phyloP scores from a whole-genome alignment of 2,888 invertebrate genomes.

The Lithodes maja region DNA sequence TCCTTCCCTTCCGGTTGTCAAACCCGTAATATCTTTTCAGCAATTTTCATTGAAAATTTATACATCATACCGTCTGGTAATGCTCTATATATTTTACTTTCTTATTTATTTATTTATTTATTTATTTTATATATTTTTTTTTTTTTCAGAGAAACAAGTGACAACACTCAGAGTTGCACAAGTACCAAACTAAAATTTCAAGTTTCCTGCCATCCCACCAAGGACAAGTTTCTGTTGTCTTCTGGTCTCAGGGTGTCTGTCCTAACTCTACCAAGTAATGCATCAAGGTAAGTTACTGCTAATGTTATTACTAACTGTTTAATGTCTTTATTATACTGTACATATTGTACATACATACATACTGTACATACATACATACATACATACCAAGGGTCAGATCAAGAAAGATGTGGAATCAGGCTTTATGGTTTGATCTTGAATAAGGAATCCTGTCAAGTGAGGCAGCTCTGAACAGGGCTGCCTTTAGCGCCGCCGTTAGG shows the following conservation, averaged over 20 bases:
- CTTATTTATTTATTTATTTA: too few relatives aligned
- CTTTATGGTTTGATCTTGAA: too few relatives aligned
- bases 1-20: too few relatives aligned
- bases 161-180: background rate
- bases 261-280: conserved; percentile 43
- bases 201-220: conserved; percentile 37
- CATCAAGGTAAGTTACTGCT: conserved; percentile 20
- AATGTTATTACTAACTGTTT: too few relatives aligned
- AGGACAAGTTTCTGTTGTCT: conserved; percentile 45
- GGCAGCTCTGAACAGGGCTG: too few relatives aligned
- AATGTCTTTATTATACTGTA: background rate
- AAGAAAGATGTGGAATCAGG: too few relatives aligned
- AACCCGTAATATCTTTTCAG: too few relatives aligned
- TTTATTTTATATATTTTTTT: background rate
- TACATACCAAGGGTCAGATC: background rate
- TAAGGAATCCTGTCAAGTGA: too few relatives aligned
- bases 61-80: too few relatives aligned
- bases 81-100: too few relatives aligned
- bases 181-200: background rate
- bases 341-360: background rate
- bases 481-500: too few relatives aligned
- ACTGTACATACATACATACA: background rate
- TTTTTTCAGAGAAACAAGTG: background rate
- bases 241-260: conserved; percentile 51
- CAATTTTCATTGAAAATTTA: too few relatives aligned